Percentiles rank a stretch among this genome's conserved stretches.
Evolutionary conservation across 2,797 vertebrate genomes (phyloP).

Genomic region (Ibycter americanus): DNA sequence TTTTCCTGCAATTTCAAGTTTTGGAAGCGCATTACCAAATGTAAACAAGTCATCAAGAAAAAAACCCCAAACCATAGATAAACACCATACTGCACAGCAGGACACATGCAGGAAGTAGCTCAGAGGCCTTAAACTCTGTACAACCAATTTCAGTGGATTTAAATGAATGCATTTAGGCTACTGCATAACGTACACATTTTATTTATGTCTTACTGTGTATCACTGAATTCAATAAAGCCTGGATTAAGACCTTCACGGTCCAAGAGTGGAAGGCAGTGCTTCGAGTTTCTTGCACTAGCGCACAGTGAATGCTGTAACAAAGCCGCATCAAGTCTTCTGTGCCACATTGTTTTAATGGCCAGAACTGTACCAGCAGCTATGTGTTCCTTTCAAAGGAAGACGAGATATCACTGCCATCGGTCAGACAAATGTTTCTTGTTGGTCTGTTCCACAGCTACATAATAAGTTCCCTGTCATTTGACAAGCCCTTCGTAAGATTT

Average conservation of each 20-base stretch:
- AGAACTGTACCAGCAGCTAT: constrained; percentile 67
- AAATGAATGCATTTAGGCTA: not conserved
- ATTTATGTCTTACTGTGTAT: not conserved
- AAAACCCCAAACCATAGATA: not conserved
- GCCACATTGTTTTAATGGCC: constrained; percentile 53
- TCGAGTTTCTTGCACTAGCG: not conserved
- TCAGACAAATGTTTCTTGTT: constrained; percentile 71
- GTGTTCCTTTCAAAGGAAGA: constrained; percentile 39
- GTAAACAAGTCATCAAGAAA: not conserved
- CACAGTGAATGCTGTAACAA: not conserved
- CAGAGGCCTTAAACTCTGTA: not conserved
- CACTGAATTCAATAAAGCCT: not conserved
- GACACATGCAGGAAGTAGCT: not conserved
- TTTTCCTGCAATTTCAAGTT: not conserved
- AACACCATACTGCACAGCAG: not conserved
- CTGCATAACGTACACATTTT: not conserved
- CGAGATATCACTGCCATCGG: constrained; percentile 44
- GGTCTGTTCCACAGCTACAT: constrained; percentile 18
- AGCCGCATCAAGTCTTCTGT: constrained; percentile 8
- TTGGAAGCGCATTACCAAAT: not conserved
- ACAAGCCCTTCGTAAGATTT: not conserved
- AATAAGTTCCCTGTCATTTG: constrained; percentile 24
- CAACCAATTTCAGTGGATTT: not conserved
- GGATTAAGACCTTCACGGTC: fast-evolving
- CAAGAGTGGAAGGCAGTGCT: not conserved